Evolutionary conservation across 2,113 vertebrate genomes (phyloP).

Genomic region (Istiophorus platypterus): DNA sequence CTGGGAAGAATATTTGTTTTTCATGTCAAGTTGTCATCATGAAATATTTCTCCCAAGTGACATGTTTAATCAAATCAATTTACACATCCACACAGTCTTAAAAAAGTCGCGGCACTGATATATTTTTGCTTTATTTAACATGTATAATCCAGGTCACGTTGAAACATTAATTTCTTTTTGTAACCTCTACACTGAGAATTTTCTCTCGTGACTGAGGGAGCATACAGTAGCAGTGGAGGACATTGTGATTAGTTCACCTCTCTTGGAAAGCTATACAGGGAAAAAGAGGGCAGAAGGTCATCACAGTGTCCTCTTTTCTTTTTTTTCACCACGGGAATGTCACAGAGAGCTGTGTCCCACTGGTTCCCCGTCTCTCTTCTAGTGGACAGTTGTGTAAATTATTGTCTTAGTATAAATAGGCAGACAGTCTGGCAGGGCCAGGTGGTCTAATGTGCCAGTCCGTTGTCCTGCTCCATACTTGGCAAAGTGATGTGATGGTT

Average conservation of each 20-base stretch:
- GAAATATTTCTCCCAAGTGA: conserved; percentile 6
- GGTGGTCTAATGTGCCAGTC: conserved; percentile 80
- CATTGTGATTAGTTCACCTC: conserved; percentile 23
- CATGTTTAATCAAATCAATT: neutral
- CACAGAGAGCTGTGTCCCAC: conserved; percentile 33
- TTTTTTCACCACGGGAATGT: conserved; percentile 24
- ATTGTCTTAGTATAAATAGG: conserved; percentile 83
- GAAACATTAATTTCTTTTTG: conserved; percentile 23
- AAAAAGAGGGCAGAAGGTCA: conserved; percentile 43
- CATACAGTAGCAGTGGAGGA: conserved; percentile 1
- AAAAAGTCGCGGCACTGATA: neutral
- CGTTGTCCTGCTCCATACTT: conserved; percentile 60
- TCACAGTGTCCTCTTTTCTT: neutral
- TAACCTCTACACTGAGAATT: neutral
- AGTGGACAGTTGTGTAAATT: conserved; percentile 66
- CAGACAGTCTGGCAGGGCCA: conserved; percentile 77
- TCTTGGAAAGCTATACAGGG: conserved; percentile 27
- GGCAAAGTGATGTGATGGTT: conserved; percentile 35
- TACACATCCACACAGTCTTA: neutral
- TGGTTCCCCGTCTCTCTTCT: conserved; percentile 34
- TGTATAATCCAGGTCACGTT: conserved; percentile 2
- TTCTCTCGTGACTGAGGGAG: conserved; percentile 14
- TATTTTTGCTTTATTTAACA: neutral
- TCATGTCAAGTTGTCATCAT: neutral
- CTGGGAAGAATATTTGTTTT: neutral